phyloP scores from a whole-genome alignment of 35 echinoderm and acorn worm genomes.

The Chiridota heheva region DNA sequence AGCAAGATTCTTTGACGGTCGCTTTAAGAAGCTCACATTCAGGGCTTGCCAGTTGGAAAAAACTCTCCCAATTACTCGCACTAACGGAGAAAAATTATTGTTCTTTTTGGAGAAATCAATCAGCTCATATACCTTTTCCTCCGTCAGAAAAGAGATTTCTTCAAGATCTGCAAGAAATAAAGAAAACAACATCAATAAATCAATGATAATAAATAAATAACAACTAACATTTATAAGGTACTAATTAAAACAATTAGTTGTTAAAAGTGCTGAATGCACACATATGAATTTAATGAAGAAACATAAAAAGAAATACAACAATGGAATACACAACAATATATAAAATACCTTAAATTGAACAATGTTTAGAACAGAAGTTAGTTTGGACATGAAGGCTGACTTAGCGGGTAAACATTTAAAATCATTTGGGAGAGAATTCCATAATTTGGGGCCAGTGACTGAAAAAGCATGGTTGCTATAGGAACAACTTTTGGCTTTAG shows the following conservation, averaged over 20 bases:
- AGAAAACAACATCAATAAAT: background rate
- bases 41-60: conserved; percentile 84
- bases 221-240: background rate
- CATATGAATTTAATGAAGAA: background rate
- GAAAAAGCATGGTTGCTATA: too few relatives aligned
- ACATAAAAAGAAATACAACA: background rate
- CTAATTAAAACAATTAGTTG: background rate
- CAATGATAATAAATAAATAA: background rate
- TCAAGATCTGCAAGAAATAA: conserved; percentile 56
- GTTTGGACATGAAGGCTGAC: too few relatives aligned
- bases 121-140: conserved; percentile 65
- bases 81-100: conserved; percentile 73
- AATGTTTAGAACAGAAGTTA: too few relatives aligned
- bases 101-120: conserved; percentile 66
- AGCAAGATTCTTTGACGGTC: conserved; percentile 1
- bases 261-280: background rate
- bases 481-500: too few relatives aligned
- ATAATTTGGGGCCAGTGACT: too few relatives aligned
- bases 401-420: too few relatives aligned
- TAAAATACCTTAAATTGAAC: too few relatives aligned
- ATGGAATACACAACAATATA: background rate
- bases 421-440: too few relatives aligned
- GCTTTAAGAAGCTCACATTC: conserved; percentile 83
- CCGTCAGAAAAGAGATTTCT: conserved; percentile 66
- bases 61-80: conserved; percentile 76